Evolutionary conservation across 2,113 vertebrate species (phyloP).

Genomic region (Chroicocephalus ridibundus): DNA sequence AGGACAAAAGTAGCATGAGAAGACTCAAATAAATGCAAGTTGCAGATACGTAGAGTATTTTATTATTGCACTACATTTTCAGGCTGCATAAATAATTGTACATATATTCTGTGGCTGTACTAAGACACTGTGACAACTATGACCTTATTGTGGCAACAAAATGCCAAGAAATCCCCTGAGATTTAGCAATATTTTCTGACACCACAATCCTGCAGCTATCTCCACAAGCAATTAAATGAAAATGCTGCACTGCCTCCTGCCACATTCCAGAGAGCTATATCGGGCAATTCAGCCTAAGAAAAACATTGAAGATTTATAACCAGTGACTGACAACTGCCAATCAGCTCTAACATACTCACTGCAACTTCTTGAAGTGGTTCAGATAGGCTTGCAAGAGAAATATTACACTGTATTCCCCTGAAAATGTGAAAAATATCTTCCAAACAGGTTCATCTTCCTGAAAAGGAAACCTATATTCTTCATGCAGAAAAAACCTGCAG

Average conservation of each 20-base stretch:
- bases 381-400: background rate
- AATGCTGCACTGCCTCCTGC: slow-evolving; percentile 3
- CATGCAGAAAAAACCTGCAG: background rate
- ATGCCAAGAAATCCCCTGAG: slow-evolving; percentile 39
- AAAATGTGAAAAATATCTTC: background rate
- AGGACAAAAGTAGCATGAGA: background rate
- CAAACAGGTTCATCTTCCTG: background rate
- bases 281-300: background rate
- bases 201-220: slow-evolving; percentile 48
- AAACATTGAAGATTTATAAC: background rate
- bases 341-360: background rate
- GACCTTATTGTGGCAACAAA: slow-evolving; percentile 63
- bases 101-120: background rate
- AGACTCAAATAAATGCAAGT: background rate
- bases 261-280: background rate
- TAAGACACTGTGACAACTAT: slow-evolving; percentile 49
- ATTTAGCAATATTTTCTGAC: slow-evolving; percentile 52
- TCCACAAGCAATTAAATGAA: slow-evolving; percentile 50
- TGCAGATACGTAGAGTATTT: background rate
- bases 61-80: slow-evolving; percentile 36
- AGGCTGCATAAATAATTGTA: background rate
- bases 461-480: background rate
- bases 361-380: background rate
- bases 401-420: background rate
- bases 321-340: slow-evolving; percentile 33